Base-by-base conservation (phyloP, 2,797 vertebrate genomes). In the Poeciliopsis infans region DNA sequence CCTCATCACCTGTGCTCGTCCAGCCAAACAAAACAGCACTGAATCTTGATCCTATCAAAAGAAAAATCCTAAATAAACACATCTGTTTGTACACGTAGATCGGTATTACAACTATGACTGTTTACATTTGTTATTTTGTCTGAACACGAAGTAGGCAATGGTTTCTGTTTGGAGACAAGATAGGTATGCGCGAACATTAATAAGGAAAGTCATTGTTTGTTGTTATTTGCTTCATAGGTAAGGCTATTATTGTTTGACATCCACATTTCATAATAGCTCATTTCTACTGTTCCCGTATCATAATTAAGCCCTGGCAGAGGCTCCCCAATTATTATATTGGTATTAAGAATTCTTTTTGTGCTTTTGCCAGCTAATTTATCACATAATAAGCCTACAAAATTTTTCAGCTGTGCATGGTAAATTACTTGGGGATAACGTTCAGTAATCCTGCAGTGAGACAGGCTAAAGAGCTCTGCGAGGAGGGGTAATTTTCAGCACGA, bases 401-500 rank as follows among this genome's bases (percentile, higher is more conserved):
- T 28, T 64, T 82, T 53, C 72, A 81, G 83, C 79, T 68, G 73
- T 74, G 76, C 75, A n/a, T 82, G 75, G 75, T 76, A 78, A 80
- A 79, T 81, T 39, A 74, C 74, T 46, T 75, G 79, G 39, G 75
- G 77, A 31, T 83, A 79, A 78, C 68, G 39, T 77, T 43, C 41
- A 74, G 78, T 81, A 45, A 79, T 75, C 64, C 78, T 73, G 64
- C 81, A 83, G 74, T 36, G 81, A 77, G 79, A 41, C 25, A 25
- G 72, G 47, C 74, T 68, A 39, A 51, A 74, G 57, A 51, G 74
- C 68, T 82, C 70, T 74, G 72, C 31, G 79, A 79, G 72, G 83
- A 78, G 82, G 72, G 77, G 79, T 83, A 18, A 83, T 85, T 83
- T 85, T 86, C 88, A 43, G 83, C 87, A 93, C 77, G 76, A 82